Conservation (phyloP, 1,140 invertebrate genomes). For the Drosophila tani region DNA sequence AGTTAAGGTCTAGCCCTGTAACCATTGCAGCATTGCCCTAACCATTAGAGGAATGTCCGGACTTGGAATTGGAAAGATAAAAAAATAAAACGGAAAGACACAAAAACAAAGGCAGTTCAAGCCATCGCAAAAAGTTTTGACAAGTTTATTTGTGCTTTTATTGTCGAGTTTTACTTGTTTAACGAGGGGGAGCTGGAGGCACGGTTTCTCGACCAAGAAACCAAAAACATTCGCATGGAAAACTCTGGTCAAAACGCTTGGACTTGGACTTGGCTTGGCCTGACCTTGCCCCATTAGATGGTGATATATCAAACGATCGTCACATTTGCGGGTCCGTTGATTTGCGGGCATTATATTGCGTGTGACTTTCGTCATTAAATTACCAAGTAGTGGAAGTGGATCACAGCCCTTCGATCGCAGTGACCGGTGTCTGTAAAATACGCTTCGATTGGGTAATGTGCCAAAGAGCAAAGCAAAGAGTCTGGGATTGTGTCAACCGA, state of each 20-base stretch:
- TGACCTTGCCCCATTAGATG: constrained; percentile 54
- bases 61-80: neutral
- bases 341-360: constrained; percentile 63
- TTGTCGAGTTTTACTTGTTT: constrained; percentile 22
- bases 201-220: constrained; percentile 7
- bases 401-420: constrained; percentile 24
- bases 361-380: constrained; percentile 41
- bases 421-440: constrained; percentile 1
- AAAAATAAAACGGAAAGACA: constrained; percentile 15
- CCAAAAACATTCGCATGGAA: constrained; percentile 44
- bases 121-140: constrained; percentile 27
- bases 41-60: neutral
- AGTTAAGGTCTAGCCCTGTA: neutral
- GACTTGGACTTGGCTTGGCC: constrained; percentile 2
- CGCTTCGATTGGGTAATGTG: constrained; percentile 32
- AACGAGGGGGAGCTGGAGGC: neutral
- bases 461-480: constrained; percentile 15
- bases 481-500: neutral
- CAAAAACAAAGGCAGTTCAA: constrained; percentile 8
- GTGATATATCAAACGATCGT: constrained; percentile 50
- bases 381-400: constrained; percentile 24
- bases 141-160: constrained; percentile 41
- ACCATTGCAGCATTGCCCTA: constrained; percentile 11
- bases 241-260: constrained; percentile 23
- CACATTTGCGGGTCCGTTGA: constrained; percentile 46